Evolutionary conservation across 2,113 vertebrate species (phyloP), one percentile per base, ranked within the genome.

Genomic region (Cyphomyrus plagiostoma): DNA sequence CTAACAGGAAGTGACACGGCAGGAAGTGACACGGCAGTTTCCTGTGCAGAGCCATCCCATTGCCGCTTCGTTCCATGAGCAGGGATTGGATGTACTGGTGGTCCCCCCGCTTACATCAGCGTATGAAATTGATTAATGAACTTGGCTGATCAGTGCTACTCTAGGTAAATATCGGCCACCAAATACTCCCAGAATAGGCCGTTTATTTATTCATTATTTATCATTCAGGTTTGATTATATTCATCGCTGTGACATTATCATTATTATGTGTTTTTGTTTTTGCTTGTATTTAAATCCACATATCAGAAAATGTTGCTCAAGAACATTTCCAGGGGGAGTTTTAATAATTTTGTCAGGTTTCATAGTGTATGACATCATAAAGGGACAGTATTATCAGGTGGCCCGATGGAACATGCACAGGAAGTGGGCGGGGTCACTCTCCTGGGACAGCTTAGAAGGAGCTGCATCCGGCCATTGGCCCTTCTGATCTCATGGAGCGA

Each of bases 401-500:
- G 4, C 15, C 74, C 6, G 4, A 39, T 39, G 13, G 74, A 42
- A 8, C 74, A 17, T 19, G 35, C 35, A 3, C 62, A 39, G 74
- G 74, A 80, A 39, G 35, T 80, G 35, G 74, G 74, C 66, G 30
- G 45, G 45, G 23, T 23, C 45, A 19, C 74, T 42, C 74, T 42
- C 15, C 35, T 35, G 6, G 26, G 13, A 42, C 30, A 42, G 74
- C 74, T 7, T 30, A 13, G n/a, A 30, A 30, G 35, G 74, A 80
- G 13, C 35, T 6, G 4, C 15, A 80, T 42, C 35, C 30, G 35
- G 74, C 92, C 92, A 92, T 91, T 90, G 90, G 92, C 88, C 77
- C 84, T 87, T 93, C 93, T 90, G 93, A 94, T 92, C 90, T 90
- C 42, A 30, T 50, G 87, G 88, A 89, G 84, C 35, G 3, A 42